These are phyloP conservation scores for Rhagonycha fulva DNA, from an alignment of 2,888 invertebrate species.

Conservation along the genomic window DNA sequence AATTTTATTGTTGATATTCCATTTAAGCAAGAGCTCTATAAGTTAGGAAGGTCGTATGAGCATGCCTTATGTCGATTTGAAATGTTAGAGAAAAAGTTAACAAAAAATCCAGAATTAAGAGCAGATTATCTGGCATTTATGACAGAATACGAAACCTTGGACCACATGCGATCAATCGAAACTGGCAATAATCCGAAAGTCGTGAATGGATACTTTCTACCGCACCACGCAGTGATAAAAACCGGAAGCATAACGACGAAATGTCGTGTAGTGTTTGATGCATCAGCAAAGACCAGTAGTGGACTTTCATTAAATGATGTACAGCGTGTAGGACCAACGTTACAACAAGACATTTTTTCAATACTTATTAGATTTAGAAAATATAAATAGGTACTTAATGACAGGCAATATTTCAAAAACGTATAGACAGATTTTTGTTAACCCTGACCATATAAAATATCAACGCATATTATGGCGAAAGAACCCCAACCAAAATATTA, in stretches of 20 bases:
- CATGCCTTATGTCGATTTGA: too few species aligned
- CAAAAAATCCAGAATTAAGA: background rate
- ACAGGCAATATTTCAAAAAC: slow-evolving; percentile 33
- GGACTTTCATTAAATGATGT: slow-evolving; percentile 29
- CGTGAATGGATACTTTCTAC: slow-evolving; percentile 23
- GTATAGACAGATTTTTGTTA: slow-evolving; percentile 25
- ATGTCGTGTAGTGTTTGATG: slow-evolving; percentile 33
- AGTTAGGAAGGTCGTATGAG: background rate
- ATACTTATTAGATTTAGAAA: slow-evolving; percentile 30
- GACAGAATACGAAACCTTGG: slow-evolving; percentile 24
- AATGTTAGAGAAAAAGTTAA: background rate
- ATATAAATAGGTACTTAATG: slow-evolving; percentile 11
- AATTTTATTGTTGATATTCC: too few species aligned
- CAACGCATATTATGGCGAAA: too few species aligned
- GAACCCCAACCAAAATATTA: slow-evolving; percentile 3
- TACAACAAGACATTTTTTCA: slow-evolving; percentile 26
- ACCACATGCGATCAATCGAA: slow-evolving; percentile 26
- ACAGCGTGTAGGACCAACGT: slow-evolving; percentile 17
- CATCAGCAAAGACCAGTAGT: slow-evolving; percentile 17
- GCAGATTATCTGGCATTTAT: slow-evolving; percentile 26
- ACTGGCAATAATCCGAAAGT: background rate
- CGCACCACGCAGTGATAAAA: slow-evolving; percentile 33
- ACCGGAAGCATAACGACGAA: slow-evolving; percentile 23
- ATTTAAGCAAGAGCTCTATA: too few species aligned
- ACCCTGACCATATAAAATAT: too few species aligned